Evolutionary conservation across 2,797 vertebrate species (phyloP).

Genomic region (Sebastes vulpes): DNA sequence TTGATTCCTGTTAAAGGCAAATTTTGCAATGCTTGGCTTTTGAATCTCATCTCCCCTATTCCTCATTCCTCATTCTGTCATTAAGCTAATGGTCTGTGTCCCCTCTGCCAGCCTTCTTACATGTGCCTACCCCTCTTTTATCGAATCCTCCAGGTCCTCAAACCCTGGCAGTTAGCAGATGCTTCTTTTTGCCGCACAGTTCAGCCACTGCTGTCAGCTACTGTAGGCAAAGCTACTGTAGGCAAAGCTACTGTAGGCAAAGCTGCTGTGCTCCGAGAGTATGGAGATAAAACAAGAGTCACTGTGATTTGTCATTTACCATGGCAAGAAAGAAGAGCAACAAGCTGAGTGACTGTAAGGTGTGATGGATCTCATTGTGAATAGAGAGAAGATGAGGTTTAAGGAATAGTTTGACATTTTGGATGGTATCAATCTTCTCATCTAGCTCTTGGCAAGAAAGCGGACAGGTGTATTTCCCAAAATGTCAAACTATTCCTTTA

Average conservation of each 20-base stretch:
- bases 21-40: conserved; percentile 82
- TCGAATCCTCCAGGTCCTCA: conserved; percentile 82
- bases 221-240: conserved; percentile 31
- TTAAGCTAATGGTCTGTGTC: conserved; percentile 91
- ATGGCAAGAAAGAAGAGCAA: conserved; percentile 1
- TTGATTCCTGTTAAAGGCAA: conserved; percentile 82
- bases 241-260: conserved; percentile 35
- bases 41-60: conserved; percentile 82
- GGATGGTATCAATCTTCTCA: neutral
- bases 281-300: conserved; percentile 24
- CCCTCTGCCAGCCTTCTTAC: conserved; percentile 85
- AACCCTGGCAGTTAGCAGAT: conserved; percentile 83
- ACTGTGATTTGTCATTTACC: conserved; percentile 43
- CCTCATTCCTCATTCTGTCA: conserved; percentile 90
- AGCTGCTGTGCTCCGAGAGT: conserved; percentile 30
- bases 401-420: conserved; percentile 4
- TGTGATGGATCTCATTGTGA: neutral
- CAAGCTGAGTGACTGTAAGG: neutral
- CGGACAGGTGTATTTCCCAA: neutral
- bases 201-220: conserved; percentile 46
- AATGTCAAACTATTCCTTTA: neutral
- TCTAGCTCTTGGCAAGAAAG: neutral
- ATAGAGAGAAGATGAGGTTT: neutral
- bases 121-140: conserved; percentile 81
- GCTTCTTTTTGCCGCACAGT: conserved; percentile 74